phyloP scores from a whole-genome alignment of 2,888 invertebrate genomes.

The Sphaerophoria taeniata region DNA sequence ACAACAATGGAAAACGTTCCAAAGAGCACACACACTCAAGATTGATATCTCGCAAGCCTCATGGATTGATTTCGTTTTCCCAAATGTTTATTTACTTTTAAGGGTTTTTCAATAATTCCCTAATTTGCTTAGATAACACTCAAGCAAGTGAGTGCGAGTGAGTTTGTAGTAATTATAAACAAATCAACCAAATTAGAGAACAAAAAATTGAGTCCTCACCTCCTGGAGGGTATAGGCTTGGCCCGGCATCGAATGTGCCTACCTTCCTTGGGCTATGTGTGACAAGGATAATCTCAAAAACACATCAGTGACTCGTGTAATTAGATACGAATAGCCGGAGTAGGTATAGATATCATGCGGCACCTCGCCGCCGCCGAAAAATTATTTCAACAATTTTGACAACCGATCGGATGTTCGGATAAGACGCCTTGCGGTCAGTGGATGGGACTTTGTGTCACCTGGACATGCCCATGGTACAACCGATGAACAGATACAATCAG shows the following conservation, averaged over 20 bases:
- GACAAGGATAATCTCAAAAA: slow-evolving; percentile 50
- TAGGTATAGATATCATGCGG: slow-evolving; percentile 29
- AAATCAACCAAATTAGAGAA: slow-evolving; percentile 64
- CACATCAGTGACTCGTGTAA: slow-evolving; percentile 69
- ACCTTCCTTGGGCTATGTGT: neutral
- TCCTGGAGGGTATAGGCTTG: neutral
- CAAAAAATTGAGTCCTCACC: slow-evolving; percentile 33
- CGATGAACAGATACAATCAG: slow-evolving; percentile 62
- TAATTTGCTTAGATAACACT: slow-evolving; percentile 56
- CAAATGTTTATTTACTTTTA: slow-evolving; percentile 30
- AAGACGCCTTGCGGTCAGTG: slow-evolving; percentile 28
- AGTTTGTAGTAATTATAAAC: slow-evolving; percentile 64
- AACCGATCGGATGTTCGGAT: slow-evolving; percentile 66
- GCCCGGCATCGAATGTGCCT: neutral
- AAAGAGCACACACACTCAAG: slow-evolving; percentile 19
- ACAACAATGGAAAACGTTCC: neutral
- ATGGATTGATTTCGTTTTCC: slow-evolving; percentile 36
- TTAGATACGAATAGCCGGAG: slow-evolving; percentile 65
- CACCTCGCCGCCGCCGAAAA: slow-evolving; percentile 57
- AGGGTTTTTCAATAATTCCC: slow-evolving; percentile 71
- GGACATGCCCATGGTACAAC: slow-evolving; percentile 41
- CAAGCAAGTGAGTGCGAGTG: slow-evolving; percentile 6
- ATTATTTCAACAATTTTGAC: slow-evolving; percentile 69
- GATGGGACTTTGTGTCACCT: slow-evolving; percentile 56
- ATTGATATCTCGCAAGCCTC: slow-evolving; percentile 46